A percentile compares a stretch with the other conserved stretches of the same genome.
Evolutionary conservation across 1,140 invertebrate species (phyloP).

Genomic region (Drosophila ohnishii): DNA sequence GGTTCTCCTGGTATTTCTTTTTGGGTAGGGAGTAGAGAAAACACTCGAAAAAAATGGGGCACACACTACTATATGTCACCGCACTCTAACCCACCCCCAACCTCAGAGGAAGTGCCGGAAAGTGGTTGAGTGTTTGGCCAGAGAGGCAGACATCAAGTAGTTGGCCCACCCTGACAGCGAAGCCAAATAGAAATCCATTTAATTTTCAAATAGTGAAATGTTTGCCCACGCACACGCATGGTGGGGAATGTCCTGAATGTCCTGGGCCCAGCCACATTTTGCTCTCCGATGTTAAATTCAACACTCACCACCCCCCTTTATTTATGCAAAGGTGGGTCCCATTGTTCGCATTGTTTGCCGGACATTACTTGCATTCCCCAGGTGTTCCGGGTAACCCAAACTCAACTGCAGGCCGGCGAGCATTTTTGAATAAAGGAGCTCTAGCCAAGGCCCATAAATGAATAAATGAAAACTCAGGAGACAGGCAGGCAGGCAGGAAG

Average conservation of each 20-base stretch:
- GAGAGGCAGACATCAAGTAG: constrained; percentile 59
- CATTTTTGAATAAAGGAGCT: constrained; percentile 5
- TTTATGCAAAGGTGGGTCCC: constrained; percentile 38
- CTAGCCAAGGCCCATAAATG: constrained; percentile 11
- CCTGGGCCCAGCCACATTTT: constrained; percentile 7
- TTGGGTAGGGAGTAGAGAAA: background rate
- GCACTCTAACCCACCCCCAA: constrained; percentile 50
- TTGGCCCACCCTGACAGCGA: constrained; percentile 39
- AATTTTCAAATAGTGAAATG: constrained; percentile 76
- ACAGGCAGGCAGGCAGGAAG: constrained; percentile 1
- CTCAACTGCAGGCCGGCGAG: constrained; percentile 13
- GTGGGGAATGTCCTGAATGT: constrained; percentile 36
- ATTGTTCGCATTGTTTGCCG: constrained; percentile 53
- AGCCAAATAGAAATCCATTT: constrained; percentile 80
- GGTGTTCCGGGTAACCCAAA: constrained; percentile 13
- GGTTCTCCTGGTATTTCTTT: background rate
- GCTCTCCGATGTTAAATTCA: constrained; percentile 49
- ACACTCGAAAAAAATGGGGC: constrained; percentile 62
- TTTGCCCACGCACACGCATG: constrained; percentile 51
- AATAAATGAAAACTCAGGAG: constrained; percentile 30
- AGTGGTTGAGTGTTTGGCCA: constrained; percentile 45
- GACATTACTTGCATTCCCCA: constrained; percentile 41
- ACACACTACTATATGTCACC: constrained; percentile 50
- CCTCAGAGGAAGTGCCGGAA: constrained; percentile 23
- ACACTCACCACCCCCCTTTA: constrained; percentile 16